phyloP scores from a whole-genome alignment of 2,797 vertebrate species.

The Zonotrichia albicollis region DNA sequence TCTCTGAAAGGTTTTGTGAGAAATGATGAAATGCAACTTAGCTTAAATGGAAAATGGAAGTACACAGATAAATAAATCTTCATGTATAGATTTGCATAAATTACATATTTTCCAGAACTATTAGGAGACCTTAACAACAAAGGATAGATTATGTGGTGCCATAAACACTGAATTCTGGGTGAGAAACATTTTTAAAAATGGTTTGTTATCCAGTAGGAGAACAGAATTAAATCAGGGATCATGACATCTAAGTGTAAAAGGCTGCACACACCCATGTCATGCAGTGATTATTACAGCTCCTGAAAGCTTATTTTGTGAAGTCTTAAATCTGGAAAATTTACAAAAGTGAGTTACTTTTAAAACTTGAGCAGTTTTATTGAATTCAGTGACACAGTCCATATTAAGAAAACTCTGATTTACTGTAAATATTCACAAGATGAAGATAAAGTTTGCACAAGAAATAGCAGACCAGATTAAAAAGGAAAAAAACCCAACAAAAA shows the following conservation, averaged over 20 bases:
- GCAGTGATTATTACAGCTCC: not conserved
- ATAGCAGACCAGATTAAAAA: not conserved
- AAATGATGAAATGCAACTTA: not conserved
- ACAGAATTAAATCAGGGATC: not conserved
- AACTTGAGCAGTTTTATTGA: not conserved
- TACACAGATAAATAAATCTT: not conserved
- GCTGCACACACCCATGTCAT: not conserved
- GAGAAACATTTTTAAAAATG: not conserved
- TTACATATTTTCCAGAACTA: not conserved
- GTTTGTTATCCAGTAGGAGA: not conserved
- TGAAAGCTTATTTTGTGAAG: not conserved
- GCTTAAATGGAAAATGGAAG: not conserved
- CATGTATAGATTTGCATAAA: not conserved
- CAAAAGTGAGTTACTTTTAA: not conserved
- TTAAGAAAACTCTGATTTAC: not conserved
- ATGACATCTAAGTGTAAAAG: not conserved
- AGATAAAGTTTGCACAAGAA: not conserved
- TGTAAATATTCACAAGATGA: not conserved
- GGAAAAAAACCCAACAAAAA: rapidly evolving
- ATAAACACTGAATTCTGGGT: not conserved
- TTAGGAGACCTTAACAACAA: not conserved
- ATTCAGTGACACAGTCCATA: not conserved
- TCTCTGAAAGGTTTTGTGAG: not conserved
- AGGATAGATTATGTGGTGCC: not conserved
- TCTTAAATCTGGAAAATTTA: not conserved